Evolutionary conservation across 2,888 invertebrate species (phyloP), one percentile per base, ranked within the genome.

Genomic region (Aproaerema taeniolella): DNA sequence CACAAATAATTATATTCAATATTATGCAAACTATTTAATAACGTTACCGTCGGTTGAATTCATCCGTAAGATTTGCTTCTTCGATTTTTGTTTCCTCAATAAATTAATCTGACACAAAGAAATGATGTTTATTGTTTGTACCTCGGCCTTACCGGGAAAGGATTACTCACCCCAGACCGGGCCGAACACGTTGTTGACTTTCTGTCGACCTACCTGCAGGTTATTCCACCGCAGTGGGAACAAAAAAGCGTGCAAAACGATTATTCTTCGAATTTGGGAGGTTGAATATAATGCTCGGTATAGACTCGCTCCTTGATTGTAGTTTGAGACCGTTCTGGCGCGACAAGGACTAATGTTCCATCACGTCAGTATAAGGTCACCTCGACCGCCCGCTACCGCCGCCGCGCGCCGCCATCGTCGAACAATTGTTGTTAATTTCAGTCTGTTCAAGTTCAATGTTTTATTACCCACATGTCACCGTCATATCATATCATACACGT

Each of bases 191-290:
- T 53, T 54, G 59, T 54, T 74, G 82, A 81, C 82, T 78, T 82
- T 81, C 67, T 63, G 61, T 46, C 67, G 78, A 71, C 80, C 80
- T 79, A 74, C 78, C 76, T 67, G 61, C 62, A 70, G 81, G 80
- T 81, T 80, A 75, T 78, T 80, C 69, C 73, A 71, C 79, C 60
- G 55, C 46, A 55, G 53, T 52, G 52, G 64, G 64, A 67, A 77
- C 77, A 80, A 82, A 80, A 81, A n/a, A 77, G 68, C 55, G 51
- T 54, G 53, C 56, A 54, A 50, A 58, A 56, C 53, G 61, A 66
- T 56, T 53, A 53, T 70, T 74, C 67, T 61, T 50, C 50, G 57
- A 65, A 71, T 61, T 64, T 55, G 41, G 52, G 47, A 53, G 49
- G 51, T 58, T 59, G 59, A 56, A 58, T n/a, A n/a, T 37, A 48